A percentile compares a stretch with the other conserved stretches of the same genome.
Conservation (phyloP, 1,140 invertebrate species). For the Antheraea pernyi region DNA sequence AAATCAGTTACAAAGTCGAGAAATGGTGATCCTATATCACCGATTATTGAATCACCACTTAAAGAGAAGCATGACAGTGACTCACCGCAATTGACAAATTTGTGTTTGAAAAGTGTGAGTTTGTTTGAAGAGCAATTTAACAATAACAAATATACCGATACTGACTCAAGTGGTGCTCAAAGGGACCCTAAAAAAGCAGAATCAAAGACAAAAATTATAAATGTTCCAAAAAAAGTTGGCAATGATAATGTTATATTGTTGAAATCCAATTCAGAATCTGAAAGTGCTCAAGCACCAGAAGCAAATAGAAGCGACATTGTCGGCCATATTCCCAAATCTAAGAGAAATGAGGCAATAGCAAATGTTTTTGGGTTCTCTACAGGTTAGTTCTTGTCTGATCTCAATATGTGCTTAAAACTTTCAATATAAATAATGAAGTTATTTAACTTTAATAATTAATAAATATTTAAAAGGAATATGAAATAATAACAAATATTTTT, state of each 20-base stretch:
- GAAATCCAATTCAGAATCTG: constrained; percentile 50
- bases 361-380: constrained; percentile 62
- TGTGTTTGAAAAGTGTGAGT: constrained; percentile 57
- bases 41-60: neutral
- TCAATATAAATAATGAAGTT: no score
- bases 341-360: constrained; percentile 47
- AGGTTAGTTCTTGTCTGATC: constrained; percentile 32
- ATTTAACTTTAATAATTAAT: no score
- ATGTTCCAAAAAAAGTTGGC: neutral
- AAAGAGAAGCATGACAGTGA: constrained; percentile 1
- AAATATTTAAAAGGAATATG: no score
- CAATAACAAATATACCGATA: constrained; percentile 37
- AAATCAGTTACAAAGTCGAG: no score
- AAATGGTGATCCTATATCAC: neutral
- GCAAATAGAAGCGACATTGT: constrained; percentile 8
- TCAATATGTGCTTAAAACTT: no score
- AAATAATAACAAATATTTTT: no score
- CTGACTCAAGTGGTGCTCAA: constrained; percentile 25
- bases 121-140: constrained; percentile 50
- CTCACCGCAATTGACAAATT: constrained; percentile 36
- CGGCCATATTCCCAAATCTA: constrained; percentile 18
- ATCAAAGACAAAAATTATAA: constrained; percentile 9
- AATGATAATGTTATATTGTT: constrained; percentile 38
- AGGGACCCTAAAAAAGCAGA: constrained; percentile 14
- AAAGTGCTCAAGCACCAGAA: constrained; percentile 6